Evolutionary conservation across 2,113 vertebrate genomes (phyloP), one percentile per base, ranked within the genome.

Genomic region (Tragulus kanchil): DNA sequence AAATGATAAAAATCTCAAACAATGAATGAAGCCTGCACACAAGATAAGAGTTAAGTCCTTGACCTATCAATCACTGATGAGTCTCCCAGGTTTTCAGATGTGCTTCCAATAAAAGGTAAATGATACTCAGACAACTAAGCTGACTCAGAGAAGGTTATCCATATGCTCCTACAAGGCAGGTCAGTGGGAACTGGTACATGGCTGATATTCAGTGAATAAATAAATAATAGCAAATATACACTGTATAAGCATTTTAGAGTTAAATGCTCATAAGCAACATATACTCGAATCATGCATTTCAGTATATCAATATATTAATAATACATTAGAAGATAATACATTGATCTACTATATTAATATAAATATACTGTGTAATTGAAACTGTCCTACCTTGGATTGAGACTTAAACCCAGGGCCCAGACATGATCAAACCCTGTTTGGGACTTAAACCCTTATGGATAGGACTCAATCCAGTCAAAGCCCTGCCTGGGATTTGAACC

Each of bases 1-100:
- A 84, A 93, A 93, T 45, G 67, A 7, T 17, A 42, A 91, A 84
- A 95, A 17, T 8, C 73, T 61, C 42, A 81, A 84, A 89, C 36
- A 81, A 42, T 45, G 42, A 81, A 42, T 45, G 42, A 89, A 85
- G 25, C 62, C 48, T 84, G 12, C 15, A n/a, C n/a, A 8, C 19
- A 78, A 56, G 25, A 42, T 8, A 6, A 4, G 10, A 52, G 45
- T 75, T 5, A 62, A 48, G 58, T 8, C 54, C 14, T 85, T 13
- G 19, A 52, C 52, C 45, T 21, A 3, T 4, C 15, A 5, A 8
- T 65, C 25, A 36, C 42, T 83, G 65, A 78, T 42, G 13, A 28
- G 50, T 48, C 25, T 61, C 69, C 79, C 9, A 28, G 26, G 12
- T 45, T 88, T 48, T 75, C 52, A 90, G 84, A 58, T 48, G 31